These are phyloP conservation scores for Malurus alboscapulatus DNA, from an alignment of 2,113 vertebrate genomes.

Conservation along the genomic window DNA sequence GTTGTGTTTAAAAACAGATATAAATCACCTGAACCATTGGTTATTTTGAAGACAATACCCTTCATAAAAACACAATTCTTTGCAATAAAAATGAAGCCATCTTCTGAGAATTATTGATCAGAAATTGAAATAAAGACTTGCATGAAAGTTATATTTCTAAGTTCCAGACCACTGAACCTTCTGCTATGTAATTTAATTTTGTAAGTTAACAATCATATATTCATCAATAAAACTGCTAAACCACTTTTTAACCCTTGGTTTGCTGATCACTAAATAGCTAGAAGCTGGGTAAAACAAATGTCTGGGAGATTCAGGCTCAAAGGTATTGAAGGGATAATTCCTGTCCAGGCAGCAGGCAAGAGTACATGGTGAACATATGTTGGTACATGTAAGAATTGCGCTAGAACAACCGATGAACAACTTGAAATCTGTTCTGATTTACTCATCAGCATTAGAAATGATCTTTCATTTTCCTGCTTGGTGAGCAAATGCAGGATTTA, in stretches of 20 bases:
- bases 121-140: not conserved
- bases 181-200: not conserved
- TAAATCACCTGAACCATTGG: not conserved
- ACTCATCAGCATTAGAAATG: not conserved
- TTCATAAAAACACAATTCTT: not conserved
- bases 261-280: not conserved
- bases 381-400: not conserved
- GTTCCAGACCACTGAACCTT: not conserved
- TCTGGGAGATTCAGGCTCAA: not conserved
- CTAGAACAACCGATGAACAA: not conserved
- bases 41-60: constrained; percentile 18
- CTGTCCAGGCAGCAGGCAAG: not conserved
- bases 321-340: not conserved
- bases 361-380: rapidly evolving
- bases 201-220: not conserved
- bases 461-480: not conserved
- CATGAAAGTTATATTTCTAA: not conserved
- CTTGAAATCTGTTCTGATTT: not conserved
- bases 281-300: not conserved
- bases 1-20: constrained; percentile 1
- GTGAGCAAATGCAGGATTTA: not conserved
- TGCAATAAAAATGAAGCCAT: not conserved
- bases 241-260: not conserved
- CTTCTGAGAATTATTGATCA: not conserved
- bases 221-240: not conserved